Base-by-base conservation (phyloP, 2,797 vertebrate genomes). In the Dallia pectoralis region DNA sequence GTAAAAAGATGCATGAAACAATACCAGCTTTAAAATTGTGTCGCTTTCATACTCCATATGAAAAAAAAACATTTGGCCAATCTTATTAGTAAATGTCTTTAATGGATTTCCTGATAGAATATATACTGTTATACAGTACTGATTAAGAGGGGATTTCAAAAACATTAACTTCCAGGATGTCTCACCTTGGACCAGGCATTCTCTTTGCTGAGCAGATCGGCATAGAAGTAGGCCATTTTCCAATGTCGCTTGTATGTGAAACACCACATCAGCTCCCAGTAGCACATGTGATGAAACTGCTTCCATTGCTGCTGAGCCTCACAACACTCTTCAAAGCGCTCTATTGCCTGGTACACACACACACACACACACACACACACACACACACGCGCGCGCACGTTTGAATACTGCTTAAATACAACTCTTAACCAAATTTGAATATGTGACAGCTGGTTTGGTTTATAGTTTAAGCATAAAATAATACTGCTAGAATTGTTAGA, bases 191-290 rank as follows among this genome's bases (percentile, higher is more conserved):
- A 99, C 97, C 97, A 99, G 3, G 93, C 91, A 82, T 96, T 99
- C 87, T 99, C 97, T 87, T 98, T 97, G 94, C 96, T 97, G 73
- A 99, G 94, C 81, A 98, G 91, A 87, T 99, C 97, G 1, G 97
- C 97, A 0, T 99, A 99, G 89, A 98, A 96, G 90, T 97, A 99
- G 67, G 97, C 97, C 97, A 98, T 97, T 91, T 98, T 98, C 97
- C 97, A 99, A 90, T 98, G 95, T 71, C 93, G 90, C 86, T 97
- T 96, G 91, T 98, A 99, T 19, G 97, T 99, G 89, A 97, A 98
- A 87, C 97, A 99, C 97, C 97, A 99, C 97, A 99, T 99, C 74
- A 99, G 92, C 88, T 99, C 97, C 97, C 97, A 99, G 92, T 98
- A 99, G 79, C 97, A 99, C 97, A 99, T 99, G 89, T 99, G 97